Conservation (phyloP, 2,797 vertebrate species). For the Aphelocoma californica region DNA sequence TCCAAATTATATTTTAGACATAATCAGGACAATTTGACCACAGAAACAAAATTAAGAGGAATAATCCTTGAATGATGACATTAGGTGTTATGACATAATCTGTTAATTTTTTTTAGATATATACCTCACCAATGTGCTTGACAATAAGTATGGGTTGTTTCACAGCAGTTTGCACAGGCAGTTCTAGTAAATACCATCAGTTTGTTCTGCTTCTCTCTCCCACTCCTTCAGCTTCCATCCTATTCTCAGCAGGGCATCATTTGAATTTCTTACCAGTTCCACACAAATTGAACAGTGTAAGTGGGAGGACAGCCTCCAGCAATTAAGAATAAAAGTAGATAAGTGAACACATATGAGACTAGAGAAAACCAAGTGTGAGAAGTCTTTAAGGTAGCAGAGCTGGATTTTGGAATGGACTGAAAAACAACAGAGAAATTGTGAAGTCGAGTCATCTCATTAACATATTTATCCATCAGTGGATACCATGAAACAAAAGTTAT, state of each 20-base stretch:
- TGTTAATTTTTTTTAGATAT: background rate
- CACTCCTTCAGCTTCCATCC: background rate
- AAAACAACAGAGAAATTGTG: background rate
- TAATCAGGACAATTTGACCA: background rate
- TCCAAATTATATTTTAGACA: background rate
- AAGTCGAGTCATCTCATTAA: background rate
- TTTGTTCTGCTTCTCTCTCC: background rate
- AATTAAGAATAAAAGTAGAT: background rate
- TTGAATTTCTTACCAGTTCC: background rate
- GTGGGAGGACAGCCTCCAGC: slow-evolving; percentile 4
- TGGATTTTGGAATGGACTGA: background rate
- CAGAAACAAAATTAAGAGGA: background rate
- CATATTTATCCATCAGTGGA: background rate
- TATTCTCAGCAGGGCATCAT: background rate
- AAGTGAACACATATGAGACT: background rate
- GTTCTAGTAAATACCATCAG: background rate
- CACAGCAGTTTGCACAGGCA: background rate
- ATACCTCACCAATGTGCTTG: background rate
- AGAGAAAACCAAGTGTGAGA: background rate
- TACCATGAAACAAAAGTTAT: background rate
- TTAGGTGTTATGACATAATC: accelerated
- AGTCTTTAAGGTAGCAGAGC: background rate
- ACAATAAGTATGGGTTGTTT: background rate
- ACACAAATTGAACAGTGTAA: background rate
- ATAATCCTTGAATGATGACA: background rate